Conservation (phyloP, 2,888 invertebrate genomes). For the Rosalia funebris region DNA sequence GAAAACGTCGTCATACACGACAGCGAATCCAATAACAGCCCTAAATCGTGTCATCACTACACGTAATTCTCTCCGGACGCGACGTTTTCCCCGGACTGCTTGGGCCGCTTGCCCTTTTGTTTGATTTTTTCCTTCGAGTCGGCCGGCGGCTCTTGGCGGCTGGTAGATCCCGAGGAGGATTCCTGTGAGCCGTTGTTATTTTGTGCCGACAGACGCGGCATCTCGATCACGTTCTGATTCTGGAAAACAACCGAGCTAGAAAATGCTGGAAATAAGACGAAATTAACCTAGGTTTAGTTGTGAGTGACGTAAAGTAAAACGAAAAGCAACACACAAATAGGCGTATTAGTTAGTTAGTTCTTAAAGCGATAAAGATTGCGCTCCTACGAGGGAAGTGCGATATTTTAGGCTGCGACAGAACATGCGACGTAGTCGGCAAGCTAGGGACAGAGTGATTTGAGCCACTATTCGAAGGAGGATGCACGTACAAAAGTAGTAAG, state of each 20-base stretch:
- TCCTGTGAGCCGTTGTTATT: conserved; percentile 68
- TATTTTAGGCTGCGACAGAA: too few species aligned
- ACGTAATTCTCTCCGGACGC: conserved; percentile 48
- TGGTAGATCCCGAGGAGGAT: conserved; percentile 24
- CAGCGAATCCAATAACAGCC: conserved; percentile 7
- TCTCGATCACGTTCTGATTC: conserved; percentile 72
- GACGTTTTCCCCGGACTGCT: conserved; percentile 35
- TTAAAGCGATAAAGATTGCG: conserved; percentile 41
- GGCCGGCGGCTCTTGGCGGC: conserved; percentile 36
- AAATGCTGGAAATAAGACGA: conserved; percentile 65
- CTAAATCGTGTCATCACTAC: conserved; percentile 23
- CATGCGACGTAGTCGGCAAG: too few species aligned
- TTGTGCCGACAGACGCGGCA: conserved; percentile 73
- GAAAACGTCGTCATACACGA: conserved; percentile 17
- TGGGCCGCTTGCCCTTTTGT: conserved; percentile 36
- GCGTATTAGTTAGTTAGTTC: conserved; percentile 59
- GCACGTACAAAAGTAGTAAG: too few species aligned
- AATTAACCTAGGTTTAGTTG: conserved; percentile 65
- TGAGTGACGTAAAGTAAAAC: conserved; percentile 52
- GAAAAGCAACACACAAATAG: conserved; percentile 50
- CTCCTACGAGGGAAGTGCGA: background rate
- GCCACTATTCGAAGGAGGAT: too few species aligned
- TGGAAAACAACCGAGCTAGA: conserved; percentile 66
- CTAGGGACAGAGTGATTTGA: too few species aligned
- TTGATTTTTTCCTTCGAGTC: conserved; percentile 42